phyloP scores from a whole-genome alignment of 2,888 invertebrate species.

The Philopedon plagiatum region DNA sequence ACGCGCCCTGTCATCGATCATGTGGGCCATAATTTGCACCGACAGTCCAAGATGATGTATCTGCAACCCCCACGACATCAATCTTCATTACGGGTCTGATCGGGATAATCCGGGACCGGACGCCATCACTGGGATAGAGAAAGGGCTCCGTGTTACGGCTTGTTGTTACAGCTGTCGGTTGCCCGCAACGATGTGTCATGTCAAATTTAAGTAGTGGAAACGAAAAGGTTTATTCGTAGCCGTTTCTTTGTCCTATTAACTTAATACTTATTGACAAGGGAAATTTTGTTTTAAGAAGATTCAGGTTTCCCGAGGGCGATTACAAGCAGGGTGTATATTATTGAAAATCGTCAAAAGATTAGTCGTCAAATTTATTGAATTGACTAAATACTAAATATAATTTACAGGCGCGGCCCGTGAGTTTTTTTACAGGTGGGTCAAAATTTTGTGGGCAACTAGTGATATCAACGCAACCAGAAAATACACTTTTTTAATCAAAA shows the following conservation, averaged over 20 bases:
- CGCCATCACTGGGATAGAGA: slow-evolving; percentile 8
- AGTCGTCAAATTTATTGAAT: too few relatives aligned
- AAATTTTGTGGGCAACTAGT: too few relatives aligned
- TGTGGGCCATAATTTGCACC: slow-evolving; percentile 23
- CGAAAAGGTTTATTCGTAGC: slow-evolving; percentile 1
- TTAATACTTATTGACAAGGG: slow-evolving; percentile 1
- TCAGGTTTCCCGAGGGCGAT: too few relatives aligned
- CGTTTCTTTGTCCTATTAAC: not conserved
- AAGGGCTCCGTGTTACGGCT: slow-evolving; percentile 20
- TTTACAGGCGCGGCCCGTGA: too few relatives aligned
- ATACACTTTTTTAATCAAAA: too few relatives aligned
- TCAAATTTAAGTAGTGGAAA: not conserved
- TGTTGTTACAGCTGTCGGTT: slow-evolving; percentile 23
- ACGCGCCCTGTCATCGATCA: slow-evolving; percentile 27
- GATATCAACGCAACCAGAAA: too few relatives aligned
- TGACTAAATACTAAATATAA: too few relatives aligned
- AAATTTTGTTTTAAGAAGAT: not conserved
- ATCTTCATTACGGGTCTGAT: slow-evolving; percentile 38
- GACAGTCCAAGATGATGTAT: slow-evolving; percentile 43
- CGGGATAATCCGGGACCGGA: slow-evolving; percentile 33
- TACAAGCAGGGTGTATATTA: too few relatives aligned
- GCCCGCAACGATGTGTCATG: slow-evolving; percentile 18
- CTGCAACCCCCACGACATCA: slow-evolving; percentile 35
- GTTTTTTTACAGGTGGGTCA: too few relatives aligned
- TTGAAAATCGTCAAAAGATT: too few relatives aligned